These are phyloP conservation scores for Chironomus riparius DNA, from an alignment of 2,888 invertebrate species.

Conservation along the genomic window DNA sequence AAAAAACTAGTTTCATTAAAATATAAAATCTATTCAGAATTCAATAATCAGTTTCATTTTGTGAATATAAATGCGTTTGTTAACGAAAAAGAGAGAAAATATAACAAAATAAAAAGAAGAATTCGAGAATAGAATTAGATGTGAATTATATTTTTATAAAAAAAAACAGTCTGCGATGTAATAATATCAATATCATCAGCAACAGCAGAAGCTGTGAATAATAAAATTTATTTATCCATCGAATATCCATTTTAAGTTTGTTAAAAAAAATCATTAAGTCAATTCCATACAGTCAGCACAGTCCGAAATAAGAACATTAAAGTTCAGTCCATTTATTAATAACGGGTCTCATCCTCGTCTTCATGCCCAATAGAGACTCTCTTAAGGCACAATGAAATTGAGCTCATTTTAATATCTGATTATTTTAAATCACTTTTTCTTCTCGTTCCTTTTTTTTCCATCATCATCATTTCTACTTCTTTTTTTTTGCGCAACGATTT, in stretches of 20 bases:
- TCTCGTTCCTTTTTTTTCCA: not conserved
- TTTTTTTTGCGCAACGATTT: not conserved
- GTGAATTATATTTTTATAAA: too few relatives aligned
- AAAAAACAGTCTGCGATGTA: too few relatives aligned
- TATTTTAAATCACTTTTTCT: conserved; percentile 16
- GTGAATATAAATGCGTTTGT: not conserved
- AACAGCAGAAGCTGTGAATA: not conserved
- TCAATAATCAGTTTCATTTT: not conserved
- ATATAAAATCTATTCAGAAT: not conserved
- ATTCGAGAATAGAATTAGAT: too few relatives aligned
- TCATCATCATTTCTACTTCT: not conserved
- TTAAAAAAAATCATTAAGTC: not conserved
- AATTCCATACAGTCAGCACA: not conserved
- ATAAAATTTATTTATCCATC: not conserved
- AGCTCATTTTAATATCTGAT: conserved; percentile 25
- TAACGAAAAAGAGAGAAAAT: not conserved
- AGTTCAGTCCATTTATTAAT: conserved; percentile 15
- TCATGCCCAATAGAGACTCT: not conserved
- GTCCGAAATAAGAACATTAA: not conserved
- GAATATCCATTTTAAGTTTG: too few relatives aligned
- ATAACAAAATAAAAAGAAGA: not conserved
- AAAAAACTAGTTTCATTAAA: not conserved
- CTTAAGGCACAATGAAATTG: not conserved
- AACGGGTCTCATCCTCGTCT: conserved; percentile 8
- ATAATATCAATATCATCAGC: too few relatives aligned